Base-by-base conservation (phyloP, 2,113 vertebrate species). In the Hydropotes inermis region DNA sequence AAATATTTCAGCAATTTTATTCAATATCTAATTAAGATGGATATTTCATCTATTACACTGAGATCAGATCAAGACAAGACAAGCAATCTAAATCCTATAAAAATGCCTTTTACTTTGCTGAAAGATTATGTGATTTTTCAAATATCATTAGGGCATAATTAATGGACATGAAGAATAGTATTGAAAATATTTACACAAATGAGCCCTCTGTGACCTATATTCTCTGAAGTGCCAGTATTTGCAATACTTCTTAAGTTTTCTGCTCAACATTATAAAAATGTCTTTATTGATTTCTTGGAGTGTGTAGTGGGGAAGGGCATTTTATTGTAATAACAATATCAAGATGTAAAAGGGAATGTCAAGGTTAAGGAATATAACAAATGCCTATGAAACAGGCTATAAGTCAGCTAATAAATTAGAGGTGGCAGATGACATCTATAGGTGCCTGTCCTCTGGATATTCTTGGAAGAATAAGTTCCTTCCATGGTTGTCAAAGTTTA, bases 381-480 rank as follows among this genome's bases (percentile, higher is more conserved):
- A 89, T 95, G 91, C 33, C 94, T 97, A 90, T 50, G 83, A 98
- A 98, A 89, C 52, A 98, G 90, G 96, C 92, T 98, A 60, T 79
- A 97, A 94, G 93, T 85, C 91, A 97, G 97, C 96, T 98, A 98
- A 98, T 96, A 95, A 98, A 98, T 98, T 92, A 98, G 98, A 98
- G 81, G 95, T 98, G 98, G 98, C 98, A 98, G 98, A 97, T 98
- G 98, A 98, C 96, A 98, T 94, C 97, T 84, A 95, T 96, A 97
- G 98, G 97, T 98, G 95, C 82, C 96, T 98, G 98, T 98, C 98
- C 91, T 98, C 96, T 94, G 91, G 91, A 97, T 97, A 96, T 91
- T 98, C 96, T 94, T 98, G 96, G 95, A 98, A 98, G 96, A 98
- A 64, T 95, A 98, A 97, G 97, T 98, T 98, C 95, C 95, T 97